Percentiles rank a stretch among this genome's conserved stretches.
Evolutionary conservation across 1,140 invertebrate genomes (phyloP).

Genomic region (Andrena cerasifolii): DNA sequence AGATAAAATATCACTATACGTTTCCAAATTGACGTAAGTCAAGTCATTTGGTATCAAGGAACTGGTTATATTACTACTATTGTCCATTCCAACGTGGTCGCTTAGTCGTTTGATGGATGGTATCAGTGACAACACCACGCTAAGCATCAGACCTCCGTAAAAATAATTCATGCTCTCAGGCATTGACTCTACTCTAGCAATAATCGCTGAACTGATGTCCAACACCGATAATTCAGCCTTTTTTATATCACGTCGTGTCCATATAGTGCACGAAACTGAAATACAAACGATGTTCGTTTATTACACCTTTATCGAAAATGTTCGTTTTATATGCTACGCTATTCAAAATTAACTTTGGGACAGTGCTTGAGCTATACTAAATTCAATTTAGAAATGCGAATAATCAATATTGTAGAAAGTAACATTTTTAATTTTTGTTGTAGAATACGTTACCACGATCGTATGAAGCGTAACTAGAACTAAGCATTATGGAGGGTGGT

Average conservation of each 20-base stretch:
- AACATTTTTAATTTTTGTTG: not conserved
- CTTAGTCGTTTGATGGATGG: slow-evolving; percentile 84
- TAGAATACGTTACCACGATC: slow-evolving; percentile 86
- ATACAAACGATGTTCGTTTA: no score
- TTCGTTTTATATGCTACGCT: no score
- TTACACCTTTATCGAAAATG: no score
- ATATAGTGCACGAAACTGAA: slow-evolving; percentile 96
- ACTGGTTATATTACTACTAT: slow-evolving; percentile 71
- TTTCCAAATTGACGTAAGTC: slow-evolving; percentile 71
- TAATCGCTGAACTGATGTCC: slow-evolving; percentile 97
- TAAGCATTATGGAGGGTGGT: slow-evolving; percentile 88
- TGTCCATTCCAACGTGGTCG: slow-evolving; percentile 77
- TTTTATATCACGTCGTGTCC: slow-evolving; percentile 93
- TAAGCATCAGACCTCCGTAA: slow-evolving; percentile 86
- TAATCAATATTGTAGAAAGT: not conserved
- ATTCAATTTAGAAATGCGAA: not conserved
- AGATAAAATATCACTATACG: slow-evolving; percentile 71
- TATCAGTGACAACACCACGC: slow-evolving; percentile 83
- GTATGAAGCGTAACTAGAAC: slow-evolving; percentile 86
- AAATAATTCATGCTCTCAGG: slow-evolving; percentile 92
- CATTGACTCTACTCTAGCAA: slow-evolving; percentile 92
- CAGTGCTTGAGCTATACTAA: not conserved
- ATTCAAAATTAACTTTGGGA: no score
- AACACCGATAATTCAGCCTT: slow-evolving; percentile 96
- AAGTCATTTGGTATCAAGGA: slow-evolving; percentile 77